These are phyloP conservation scores for Halcyon malimbica DNA, from an alignment of 2,113 vertebrate genomes.

Conservation along the genomic window DNA sequence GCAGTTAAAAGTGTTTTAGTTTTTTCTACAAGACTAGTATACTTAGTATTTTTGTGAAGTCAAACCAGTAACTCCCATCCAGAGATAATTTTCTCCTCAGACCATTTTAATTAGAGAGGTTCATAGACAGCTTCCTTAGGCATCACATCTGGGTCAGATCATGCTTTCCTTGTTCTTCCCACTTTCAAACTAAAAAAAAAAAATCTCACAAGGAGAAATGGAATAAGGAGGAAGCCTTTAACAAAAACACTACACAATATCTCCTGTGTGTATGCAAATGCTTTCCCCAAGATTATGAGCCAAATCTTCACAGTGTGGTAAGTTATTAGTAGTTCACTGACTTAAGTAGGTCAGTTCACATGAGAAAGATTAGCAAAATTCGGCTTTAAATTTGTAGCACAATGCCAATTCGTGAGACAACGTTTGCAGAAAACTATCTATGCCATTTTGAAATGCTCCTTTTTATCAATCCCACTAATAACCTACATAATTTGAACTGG, in stretches of 20 bases:
- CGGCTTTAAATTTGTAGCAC: not conserved
- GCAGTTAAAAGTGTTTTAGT: not conserved
- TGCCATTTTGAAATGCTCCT: not conserved
- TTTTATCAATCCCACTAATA: not conserved
- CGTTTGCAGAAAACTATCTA: not conserved
- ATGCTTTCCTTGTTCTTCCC: not conserved
- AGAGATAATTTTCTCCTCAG: not conserved
- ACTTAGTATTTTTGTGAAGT: not conserved
- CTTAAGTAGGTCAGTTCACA: slow-evolving; percentile 55
- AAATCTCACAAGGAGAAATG: not conserved
- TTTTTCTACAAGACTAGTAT: not conserved
- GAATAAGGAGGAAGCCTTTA: slow-evolving; percentile 17
- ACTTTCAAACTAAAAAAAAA: not conserved
- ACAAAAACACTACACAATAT: slow-evolving; percentile 14
- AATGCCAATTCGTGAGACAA: not conserved
- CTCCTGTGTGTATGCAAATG: slow-evolving; percentile 36
- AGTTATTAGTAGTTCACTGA: slow-evolving; percentile 29
- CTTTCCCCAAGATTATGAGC: slow-evolving; percentile 11
- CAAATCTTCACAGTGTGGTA: slow-evolving; percentile 42
- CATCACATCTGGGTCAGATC: not conserved
- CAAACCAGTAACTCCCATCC: not conserved
- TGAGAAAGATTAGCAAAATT: slow-evolving; percentile 55
- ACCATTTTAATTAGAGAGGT: not conserved
- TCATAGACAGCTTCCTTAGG: not conserved
- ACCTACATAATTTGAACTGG: not conserved